Evolutionary conservation across 2,888 invertebrate genomes (phyloP).

Genomic region (Ichneumoninae sp.): DNA sequence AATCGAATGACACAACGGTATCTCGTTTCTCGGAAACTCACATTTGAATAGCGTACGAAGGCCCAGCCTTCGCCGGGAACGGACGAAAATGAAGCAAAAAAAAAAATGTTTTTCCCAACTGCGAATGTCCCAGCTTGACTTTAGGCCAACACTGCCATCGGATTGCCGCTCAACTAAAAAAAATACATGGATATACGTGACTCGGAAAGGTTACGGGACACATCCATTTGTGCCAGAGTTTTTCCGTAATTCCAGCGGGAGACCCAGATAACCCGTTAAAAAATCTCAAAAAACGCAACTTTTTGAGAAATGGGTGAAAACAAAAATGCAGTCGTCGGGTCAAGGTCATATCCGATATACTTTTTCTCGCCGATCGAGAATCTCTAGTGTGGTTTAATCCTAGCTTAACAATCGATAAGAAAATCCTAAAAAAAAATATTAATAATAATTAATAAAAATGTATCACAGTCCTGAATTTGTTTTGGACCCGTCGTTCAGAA

Average conservation of each 20-base stretch:
- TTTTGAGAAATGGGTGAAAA: neutral
- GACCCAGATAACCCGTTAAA: no score
- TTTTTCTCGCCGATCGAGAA: neutral
- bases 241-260: no score
- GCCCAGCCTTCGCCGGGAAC: neutral
- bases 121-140: neutral
- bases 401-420: neutral
- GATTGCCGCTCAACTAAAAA: neutral
- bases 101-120: neutral
- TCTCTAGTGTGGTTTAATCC: neutral
- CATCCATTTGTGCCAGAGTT: neutral
- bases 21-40: neutral
- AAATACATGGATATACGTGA: neutral
- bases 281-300: neutral
- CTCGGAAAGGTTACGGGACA: neutral
- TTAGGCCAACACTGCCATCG: neutral
- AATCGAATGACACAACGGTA: neutral
- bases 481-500: neutral
- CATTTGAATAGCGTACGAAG: neutral
- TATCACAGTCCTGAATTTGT: slow-evolving; percentile 1
- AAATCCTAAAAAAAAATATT: neutral
- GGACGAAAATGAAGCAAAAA: neutral
- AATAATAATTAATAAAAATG: neutral
- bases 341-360: neutral
- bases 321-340: neutral